Percentiles rank a stretch among this genome's conserved stretches.
Evolutionary conservation across 2,888 invertebrate species (phyloP).

Genomic region (Brenthis ino): DNA sequence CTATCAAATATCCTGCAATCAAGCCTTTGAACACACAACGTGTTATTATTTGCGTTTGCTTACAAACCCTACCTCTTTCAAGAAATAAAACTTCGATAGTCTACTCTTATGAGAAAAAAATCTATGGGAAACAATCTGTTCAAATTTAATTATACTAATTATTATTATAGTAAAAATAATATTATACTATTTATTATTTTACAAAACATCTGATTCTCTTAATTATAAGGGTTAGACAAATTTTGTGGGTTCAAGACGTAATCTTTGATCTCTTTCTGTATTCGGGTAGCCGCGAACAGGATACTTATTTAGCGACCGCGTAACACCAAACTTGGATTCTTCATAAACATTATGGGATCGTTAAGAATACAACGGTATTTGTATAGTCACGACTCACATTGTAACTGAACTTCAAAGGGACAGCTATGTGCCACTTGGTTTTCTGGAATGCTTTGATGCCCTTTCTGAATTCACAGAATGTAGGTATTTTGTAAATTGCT

Average conservation of each 20-base stretch:
- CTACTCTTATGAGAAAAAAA: no score
- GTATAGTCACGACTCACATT: constrained; percentile 59
- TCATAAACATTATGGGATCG: constrained; percentile 45
- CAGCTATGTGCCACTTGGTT: constrained; percentile 23
- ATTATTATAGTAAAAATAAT: constrained; percentile 5
- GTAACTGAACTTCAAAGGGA: constrained; percentile 62
- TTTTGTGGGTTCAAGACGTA: constrained; percentile 3
- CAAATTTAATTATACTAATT: neutral
- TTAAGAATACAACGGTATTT: constrained; percentile 46
- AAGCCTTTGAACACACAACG: neutral
- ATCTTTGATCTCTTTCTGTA: constrained; percentile 28
- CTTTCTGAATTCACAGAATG: constrained; percentile 16
- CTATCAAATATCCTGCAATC: neutral
- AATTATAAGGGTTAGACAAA: neutral
- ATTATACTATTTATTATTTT: neutral
- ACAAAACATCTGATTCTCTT: neutral
- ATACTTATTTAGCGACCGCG: constrained; percentile 37
- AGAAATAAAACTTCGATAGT: no score
- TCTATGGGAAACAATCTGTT: neutral
- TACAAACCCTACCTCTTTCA: no score
- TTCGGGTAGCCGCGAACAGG: constrained; percentile 36
- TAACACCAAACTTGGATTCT: constrained; percentile 41
- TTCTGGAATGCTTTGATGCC: constrained; percentile 16
- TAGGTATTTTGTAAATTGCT: constrained; percentile 8
- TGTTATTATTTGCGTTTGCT: neutral